Conservation (phyloP, 2,888 invertebrate species). For the Eupithecia inturbata region DNA sequence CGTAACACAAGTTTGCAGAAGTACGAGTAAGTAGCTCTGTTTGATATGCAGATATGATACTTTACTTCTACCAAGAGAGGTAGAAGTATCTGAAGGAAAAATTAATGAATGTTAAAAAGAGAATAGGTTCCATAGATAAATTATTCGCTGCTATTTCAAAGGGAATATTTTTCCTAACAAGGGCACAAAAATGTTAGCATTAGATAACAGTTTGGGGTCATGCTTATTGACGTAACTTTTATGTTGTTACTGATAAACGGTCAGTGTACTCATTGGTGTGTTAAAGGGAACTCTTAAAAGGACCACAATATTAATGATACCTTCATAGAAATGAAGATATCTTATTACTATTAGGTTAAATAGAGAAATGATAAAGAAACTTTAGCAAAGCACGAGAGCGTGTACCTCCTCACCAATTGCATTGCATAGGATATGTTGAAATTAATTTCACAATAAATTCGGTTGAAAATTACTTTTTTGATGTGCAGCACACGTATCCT, state of each 20-base stretch:
- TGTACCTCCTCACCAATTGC: not conserved
- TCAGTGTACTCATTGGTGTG: conserved; percentile 22
- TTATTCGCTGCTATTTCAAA: not conserved
- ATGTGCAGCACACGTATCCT: not conserved
- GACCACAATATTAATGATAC: not conserved
- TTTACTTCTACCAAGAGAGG: too few relatives aligned
- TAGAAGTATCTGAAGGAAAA: not conserved
- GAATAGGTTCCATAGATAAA: not conserved
- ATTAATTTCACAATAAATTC: not conserved
- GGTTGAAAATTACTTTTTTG: conserved; percentile 1
- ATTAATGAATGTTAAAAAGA: not conserved
- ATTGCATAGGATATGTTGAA: conserved; percentile 8
- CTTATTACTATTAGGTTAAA: not conserved
- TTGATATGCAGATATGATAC: too few relatives aligned
- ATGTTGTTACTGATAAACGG: conserved; percentile 29
- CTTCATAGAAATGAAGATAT: not conserved
- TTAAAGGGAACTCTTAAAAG: not conserved
- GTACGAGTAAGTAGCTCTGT: too few relatives aligned
- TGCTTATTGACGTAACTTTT: conserved; percentile 34
- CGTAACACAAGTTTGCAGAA: not conserved
- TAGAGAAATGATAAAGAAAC: not conserved
- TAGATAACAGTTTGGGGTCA: conserved; percentile 35
- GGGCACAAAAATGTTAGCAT: conserved; percentile 26
- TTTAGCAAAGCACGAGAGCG: not conserved
- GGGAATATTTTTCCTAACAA: conserved; percentile 9